These are phyloP conservation scores for Apis mellifera DNA, from an alignment of 1,140 invertebrate species.

Conservation along the genomic window Amel_HAv3.1 CM009936.2:11799001-11799500, in stretches of 20 bases:
- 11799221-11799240: neutral
- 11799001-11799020: neutral
- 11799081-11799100: conserved; percentile 1
- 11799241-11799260: neutral
- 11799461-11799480: too few species aligned
- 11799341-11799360: too few species aligned
- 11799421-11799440: too few species aligned
- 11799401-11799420: too few species aligned
- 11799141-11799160: conserved; percentile 43
- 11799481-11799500: too few species aligned
- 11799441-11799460: too few species aligned
- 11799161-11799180: conserved; percentile 10
- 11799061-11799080: neutral
- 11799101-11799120: conserved; percentile 4
- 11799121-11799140: conserved; percentile 24
- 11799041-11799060: neutral
- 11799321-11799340: too few species aligned
- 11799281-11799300: conserved; percentile 17
- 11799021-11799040: neutral
- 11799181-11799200: conserved; percentile 37
- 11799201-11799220: neutral
- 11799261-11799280: neutral
- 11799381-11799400: too few species aligned
- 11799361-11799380: too few species aligned
- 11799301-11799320: neutral